A percentile compares a stretch with the other conserved stretches of the same genome.
phyloP scores from a whole-genome alignment of 2,797 vertebrate genomes.

The Lithobates sylvaticus region DNA sequence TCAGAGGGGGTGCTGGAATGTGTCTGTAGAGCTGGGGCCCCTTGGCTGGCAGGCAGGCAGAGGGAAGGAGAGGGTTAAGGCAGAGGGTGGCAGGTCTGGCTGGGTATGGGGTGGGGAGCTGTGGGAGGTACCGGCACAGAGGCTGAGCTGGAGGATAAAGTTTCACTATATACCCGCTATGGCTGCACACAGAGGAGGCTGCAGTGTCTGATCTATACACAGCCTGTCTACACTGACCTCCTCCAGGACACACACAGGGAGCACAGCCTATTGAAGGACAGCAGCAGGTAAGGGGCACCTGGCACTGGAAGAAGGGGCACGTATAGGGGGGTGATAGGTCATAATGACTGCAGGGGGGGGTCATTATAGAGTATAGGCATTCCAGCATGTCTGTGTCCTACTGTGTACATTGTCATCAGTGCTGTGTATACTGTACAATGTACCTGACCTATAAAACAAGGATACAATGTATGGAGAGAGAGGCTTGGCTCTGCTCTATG shows the following conservation, averaged over 20 bases:
- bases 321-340: not conserved
- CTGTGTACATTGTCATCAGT: too few species aligned
- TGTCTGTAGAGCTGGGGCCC: not conserved
- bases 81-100: constrained; percentile 46
- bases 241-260: not conserved
- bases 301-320: not conserved
- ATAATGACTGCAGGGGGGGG: not conserved
- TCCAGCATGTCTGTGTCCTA: not conserved
- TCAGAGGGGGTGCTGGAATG: not conserved
- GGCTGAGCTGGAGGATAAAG: constrained; percentile 58
- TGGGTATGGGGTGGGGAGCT: constrained; percentile 48
- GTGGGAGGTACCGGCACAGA: constrained; percentile 56
- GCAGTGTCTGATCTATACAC: constrained; percentile 23
- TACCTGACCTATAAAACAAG: too few species aligned
- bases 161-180: constrained; percentile 58
- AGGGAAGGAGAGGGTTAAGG: constrained; percentile 41
- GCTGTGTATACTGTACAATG: too few species aligned
- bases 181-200: constrained; percentile 49
- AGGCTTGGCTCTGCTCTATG: not conserved
- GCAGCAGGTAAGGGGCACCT: constrained; percentile 23
- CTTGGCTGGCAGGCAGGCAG: not conserved
- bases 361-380: not conserved
- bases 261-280: not conserved
- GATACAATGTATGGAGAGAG: too few species aligned
- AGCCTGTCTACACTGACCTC: not conserved